These are phyloP conservation scores for Trichoplusia ni DNA, from an alignment of 1,140 invertebrate genomes.

Conservation along the genomic window DNA sequence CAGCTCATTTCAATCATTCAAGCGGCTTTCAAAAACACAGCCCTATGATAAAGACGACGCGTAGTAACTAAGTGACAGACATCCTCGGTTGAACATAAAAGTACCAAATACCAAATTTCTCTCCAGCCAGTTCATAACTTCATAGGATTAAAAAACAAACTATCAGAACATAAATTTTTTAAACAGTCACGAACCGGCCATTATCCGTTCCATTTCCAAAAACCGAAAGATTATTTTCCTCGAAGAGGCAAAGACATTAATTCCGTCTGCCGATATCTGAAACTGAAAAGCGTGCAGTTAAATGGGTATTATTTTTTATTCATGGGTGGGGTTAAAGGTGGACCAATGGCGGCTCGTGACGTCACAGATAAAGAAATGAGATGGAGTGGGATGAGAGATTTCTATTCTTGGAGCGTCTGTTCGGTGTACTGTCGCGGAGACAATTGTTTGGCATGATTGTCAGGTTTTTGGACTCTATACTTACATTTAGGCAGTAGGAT, in stretches of 20 bases:
- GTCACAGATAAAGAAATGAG: constrained; percentile 25
- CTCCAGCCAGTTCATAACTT: neutral
- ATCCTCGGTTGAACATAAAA: too few relatives aligned
- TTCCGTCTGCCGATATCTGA: constrained; percentile 53
- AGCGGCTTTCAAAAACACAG: too few relatives aligned
- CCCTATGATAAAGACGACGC: too few relatives aligned
- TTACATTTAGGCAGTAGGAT: too few relatives aligned
- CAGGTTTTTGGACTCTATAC: too few relatives aligned
- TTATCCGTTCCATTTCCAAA: constrained; percentile 28
- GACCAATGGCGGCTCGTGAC: constrained; percentile 61
- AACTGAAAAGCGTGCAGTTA: constrained; percentile 70
- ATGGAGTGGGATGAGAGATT: constrained; percentile 60
- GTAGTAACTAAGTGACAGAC: too few relatives aligned
- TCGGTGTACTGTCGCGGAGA: constrained; percentile 41
- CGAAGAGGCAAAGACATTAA: constrained; percentile 58
- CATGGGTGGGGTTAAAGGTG: constrained; percentile 76
- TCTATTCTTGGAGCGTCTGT: constrained; percentile 61
- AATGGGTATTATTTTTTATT: constrained; percentile 76
- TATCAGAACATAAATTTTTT: too few relatives aligned
- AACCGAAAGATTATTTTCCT: constrained; percentile 38
- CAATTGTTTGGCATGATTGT: constrained; percentile 20
- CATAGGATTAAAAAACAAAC: neutral
- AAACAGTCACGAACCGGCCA: constrained; percentile 4
- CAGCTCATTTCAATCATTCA: too few relatives aligned
- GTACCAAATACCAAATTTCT: neutral